Percentiles rank a stretch among this genome's conserved stretches.
phyloP scores from a whole-genome alignment of 2,888 invertebrate species.

The Cerastis leucographa region DNA sequence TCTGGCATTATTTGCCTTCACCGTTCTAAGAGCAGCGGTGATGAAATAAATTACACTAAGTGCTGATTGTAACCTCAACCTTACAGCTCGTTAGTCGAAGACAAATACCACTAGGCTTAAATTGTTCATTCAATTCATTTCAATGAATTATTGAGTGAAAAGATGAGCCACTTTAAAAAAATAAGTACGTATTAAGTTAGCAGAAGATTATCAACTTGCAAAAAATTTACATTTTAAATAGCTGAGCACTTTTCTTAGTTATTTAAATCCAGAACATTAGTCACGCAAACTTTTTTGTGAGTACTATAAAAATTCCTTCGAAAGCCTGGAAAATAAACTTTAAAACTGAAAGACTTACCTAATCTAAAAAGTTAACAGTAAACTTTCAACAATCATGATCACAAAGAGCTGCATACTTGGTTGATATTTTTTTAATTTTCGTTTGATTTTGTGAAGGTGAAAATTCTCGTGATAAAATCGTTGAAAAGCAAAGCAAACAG shows the following conservation, averaged over 20 bases:
- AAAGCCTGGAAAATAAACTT: neutral
- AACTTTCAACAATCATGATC: slow-evolving; percentile 34
- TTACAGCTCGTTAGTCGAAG: neutral
- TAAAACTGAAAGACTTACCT: slow-evolving; percentile 7
- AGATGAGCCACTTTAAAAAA: neutral
- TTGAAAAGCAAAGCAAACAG: neutral
- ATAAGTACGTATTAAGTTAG: neutral
- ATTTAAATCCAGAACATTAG: neutral
- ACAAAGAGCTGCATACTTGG: slow-evolving; percentile 24
- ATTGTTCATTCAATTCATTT: neutral
- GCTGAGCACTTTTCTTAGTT: neutral
- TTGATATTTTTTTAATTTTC: slow-evolving; percentile 27
- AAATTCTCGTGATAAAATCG: slow-evolving; percentile 15
- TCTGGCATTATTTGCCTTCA: neutral
- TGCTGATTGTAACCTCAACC: neutral
- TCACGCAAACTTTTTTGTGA: neutral
- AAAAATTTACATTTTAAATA: neutral
- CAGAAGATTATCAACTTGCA: slow-evolving; percentile 6
- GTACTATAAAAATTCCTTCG: neutral
- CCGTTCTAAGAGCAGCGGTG: neutral
- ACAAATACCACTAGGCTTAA: neutral
- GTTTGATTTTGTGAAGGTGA: slow-evolving; percentile 1
- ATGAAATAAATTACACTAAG: neutral
- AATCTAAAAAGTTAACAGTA: slow-evolving; percentile 31
- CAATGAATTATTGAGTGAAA: neutral